Base-by-base conservation (phyloP, 2,888 invertebrate species). In the Tachina grossa region DNA sequence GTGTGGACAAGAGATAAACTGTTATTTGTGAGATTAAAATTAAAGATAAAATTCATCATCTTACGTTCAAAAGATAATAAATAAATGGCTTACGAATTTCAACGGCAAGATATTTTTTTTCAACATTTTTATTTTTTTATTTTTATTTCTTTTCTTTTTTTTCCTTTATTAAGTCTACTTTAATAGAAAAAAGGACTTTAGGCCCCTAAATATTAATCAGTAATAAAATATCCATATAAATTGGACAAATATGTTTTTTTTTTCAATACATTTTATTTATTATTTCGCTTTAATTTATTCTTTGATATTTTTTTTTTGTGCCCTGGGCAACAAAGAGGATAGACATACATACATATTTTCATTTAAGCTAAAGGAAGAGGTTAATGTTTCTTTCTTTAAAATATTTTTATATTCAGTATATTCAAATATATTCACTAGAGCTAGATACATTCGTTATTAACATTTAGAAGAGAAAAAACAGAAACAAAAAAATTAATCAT, bases 1-100 rank as follows among this genome's bases (percentile, higher is more conserved):
- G 66, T 77, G 78, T 68, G 68, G 78, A 72, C 72, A 78, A 47
- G 19, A 72, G 77, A 78, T 78, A 83, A 83, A 68, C 45, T 78
- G 31, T 47, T 61, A 51, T 78, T 78, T 69, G 55, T 71, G 4
- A 51, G 47, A 81, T 19, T 53, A 53, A 53, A 75, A 10, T 9
- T 22, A 31, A 68, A 51, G 53, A 61, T 41, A 51, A 45, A 16
- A 66, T 39, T 47, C 19, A 76, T 47, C 31, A 47, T 39, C 2
- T 45, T 2, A 10, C 6, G 9, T 45, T 51, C 43, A 43, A 53
- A 61, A n/a, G n/a, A 19, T 22, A 22, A 53, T 45, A 19, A 31
- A 69, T n/a, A 11, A 45, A 3, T 16, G 51, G 41, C 0, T 61
- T 19, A 78, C 53, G 16, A 53, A 53, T 69, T 53, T 43, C 1